These are phyloP conservation scores for Trematomus loennbergii DNA, from an alignment of 2,113 vertebrate species.

Conservation along the genomic window DNA sequence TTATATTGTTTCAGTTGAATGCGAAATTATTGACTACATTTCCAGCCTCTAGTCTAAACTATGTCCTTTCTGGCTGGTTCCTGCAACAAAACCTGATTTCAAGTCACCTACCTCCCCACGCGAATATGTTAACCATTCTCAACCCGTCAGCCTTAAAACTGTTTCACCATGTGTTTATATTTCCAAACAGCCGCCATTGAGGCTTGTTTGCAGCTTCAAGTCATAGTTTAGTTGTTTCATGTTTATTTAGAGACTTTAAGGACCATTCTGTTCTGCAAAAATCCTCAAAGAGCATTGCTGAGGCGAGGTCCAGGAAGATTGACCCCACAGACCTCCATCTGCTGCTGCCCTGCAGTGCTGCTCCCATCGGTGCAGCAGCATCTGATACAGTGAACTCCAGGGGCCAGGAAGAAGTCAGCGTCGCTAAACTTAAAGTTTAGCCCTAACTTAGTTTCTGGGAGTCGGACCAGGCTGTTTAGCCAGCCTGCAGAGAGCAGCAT, in stretches of 20 bases:
- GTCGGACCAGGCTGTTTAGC: slow-evolving; percentile 54
- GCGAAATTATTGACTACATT: not conserved
- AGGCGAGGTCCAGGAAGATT: slow-evolving; percentile 30
- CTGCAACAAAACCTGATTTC: not conserved
- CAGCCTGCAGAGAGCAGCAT: slow-evolving; percentile 43
- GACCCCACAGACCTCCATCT: slow-evolving; percentile 62
- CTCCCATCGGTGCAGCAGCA: slow-evolving; percentile 11
- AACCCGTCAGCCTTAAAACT: slow-evolving; percentile 16
- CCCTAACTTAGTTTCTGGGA: slow-evolving; percentile 57
- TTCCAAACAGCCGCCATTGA: slow-evolving; percentile 18
- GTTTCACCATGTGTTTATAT: slow-evolving; percentile 35
- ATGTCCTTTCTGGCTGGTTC: not conserved
- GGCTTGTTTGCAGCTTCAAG: slow-evolving; percentile 1
- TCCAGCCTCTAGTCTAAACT: not conserved
- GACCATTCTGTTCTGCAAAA: slow-evolving; percentile 29
- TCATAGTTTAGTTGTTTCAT: slow-evolving; percentile 26
- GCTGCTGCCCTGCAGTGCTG: slow-evolving; percentile 22
- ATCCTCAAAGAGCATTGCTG: slow-evolving; percentile 32
- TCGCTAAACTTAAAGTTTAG: slow-evolving; percentile 41
- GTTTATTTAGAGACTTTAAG: slow-evolving; percentile 30
- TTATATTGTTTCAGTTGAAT: not conserved
- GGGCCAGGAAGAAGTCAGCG: slow-evolving; percentile 41
- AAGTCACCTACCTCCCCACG: not conserved
- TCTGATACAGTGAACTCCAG: slow-evolving; percentile 33
- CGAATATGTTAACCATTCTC: slow-evolving; percentile 30